phyloP scores from a whole-genome alignment of 2,113 vertebrate genomes.

The Cebidichthys violaceus region DNA sequence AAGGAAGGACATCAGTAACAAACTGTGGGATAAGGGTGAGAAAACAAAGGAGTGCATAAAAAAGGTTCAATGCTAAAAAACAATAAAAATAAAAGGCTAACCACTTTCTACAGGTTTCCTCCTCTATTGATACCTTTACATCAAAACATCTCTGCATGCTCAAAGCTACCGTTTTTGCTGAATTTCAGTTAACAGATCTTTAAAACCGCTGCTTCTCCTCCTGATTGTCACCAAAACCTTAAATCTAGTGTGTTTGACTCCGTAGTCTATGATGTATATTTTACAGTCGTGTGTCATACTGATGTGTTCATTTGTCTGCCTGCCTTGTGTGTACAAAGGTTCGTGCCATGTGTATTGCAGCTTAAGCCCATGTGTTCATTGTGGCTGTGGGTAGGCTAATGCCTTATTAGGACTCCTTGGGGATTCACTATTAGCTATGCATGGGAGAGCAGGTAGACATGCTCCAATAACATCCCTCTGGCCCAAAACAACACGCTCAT shows the following conservation, averaged over 20 bases:
- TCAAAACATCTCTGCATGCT: conserved; percentile 14
- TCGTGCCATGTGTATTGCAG: conserved; percentile 51
- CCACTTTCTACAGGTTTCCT: conserved; percentile 57
- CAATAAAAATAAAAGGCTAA: conserved; percentile 51
- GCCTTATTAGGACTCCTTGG: conserved; percentile 59
- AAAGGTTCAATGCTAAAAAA: conserved; percentile 64
- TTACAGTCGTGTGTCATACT: conserved; percentile 22
- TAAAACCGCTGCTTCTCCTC: neutral
- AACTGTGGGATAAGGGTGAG: conserved; percentile 44
- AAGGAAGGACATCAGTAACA: conserved; percentile 51
- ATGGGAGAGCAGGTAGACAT: conserved; percentile 64
- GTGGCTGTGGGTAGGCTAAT: conserved; percentile 30
- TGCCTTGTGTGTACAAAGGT: conserved; percentile 20
- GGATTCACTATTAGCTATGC: conserved; percentile 67
- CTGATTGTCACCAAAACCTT: conserved; percentile 17
- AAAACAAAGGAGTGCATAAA: conserved; percentile 63
- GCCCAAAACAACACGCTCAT: conserved; percentile 51
- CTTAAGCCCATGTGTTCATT: conserved; percentile 43
- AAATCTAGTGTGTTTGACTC: neutral
- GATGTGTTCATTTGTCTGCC: conserved; percentile 36
- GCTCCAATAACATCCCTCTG: conserved; percentile 65
- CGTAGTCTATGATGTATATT: neutral
- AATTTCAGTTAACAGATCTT: neutral
- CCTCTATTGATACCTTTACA: conserved; percentile 23
- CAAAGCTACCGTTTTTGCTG: conserved; percentile 13